Base-by-base conservation (phyloP, 2,113 vertebrate species). In the Monopterus albus region DNA sequence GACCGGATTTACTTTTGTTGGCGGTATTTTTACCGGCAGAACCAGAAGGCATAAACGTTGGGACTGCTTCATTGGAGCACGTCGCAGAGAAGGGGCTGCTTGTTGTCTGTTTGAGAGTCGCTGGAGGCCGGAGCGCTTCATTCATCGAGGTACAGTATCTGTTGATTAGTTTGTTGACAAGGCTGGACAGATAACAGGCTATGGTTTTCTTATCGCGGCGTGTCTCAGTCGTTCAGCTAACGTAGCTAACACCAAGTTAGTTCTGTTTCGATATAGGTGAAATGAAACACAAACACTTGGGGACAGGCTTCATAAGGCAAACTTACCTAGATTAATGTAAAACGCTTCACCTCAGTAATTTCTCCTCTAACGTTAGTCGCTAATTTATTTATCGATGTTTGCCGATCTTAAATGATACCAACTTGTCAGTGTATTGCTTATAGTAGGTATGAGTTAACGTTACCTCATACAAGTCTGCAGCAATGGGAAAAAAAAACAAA, bases 191-290 rank as follows among this genome's bases (percentile, higher is more conserved):
- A 1, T 17, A 15, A 38, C 43, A 52, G 23, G 42, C 25, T 51
- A 14, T 7, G 36, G n/a, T 38, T 39, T 13, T 35, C 2, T 26
- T 7, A 2, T 29, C n/a, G n/a, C n/a, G n/a, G n/a, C n/a, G n/a
- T n/a, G n/a, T n/a, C n/a, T n/a, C n/a, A n/a, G n/a, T n/a, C n/a
- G n/a, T n/a, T n/a, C n/a, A 10, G 42, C 56, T 69, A 63, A 40
- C 9, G 28, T 25, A 52, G 55, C 67, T 42, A 26, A 21, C 17
- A 21, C 56, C 35, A 26, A 26, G 11, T 21, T 7, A 66, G 11
- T 1, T 29, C 7, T 21, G 60, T 83, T 83, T 75, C 40, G 17
- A 9, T 59, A 49, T 21, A 45, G 36, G 21, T 47, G 40, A 38
- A 75, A 35, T 13, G 66, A 75, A 47, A 58, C 55, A n/a, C n/a